Evolutionary conservation across 2,113 vertebrate genomes (phyloP).

Genomic region (Ploceus nigricollis): DNA sequence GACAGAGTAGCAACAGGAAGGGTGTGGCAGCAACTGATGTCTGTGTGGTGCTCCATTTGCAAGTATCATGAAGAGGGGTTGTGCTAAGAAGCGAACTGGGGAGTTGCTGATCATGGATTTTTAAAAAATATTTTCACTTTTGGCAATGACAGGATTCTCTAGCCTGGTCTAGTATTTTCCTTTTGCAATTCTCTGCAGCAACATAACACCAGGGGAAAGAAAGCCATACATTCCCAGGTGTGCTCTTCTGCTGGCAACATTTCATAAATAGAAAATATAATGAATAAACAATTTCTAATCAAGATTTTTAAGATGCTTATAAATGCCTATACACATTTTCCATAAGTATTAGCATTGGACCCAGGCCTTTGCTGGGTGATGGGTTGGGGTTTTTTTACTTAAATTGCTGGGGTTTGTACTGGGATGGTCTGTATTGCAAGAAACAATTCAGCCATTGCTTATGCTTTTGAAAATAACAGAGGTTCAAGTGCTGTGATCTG

Average conservation of each 20-base stretch:
- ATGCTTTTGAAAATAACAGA: not conserved
- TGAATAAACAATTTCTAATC: not conserved
- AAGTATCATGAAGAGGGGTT: not conserved
- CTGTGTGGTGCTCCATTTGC: not conserved
- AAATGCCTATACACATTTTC: not conserved
- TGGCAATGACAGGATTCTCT: not conserved
- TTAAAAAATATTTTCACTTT: not conserved
- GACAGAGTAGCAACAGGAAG: slow-evolving; percentile 79
- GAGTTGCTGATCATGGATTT: not conserved
- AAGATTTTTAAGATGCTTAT: not conserved
- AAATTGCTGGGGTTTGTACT: not conserved
- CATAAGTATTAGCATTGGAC: not conserved
- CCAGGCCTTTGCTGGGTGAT: not conserved
- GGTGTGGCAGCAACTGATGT: slow-evolving; percentile 47
- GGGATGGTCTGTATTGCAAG: not conserved
- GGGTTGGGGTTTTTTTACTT: not conserved
- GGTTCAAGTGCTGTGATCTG: not conserved
- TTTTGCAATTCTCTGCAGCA: not conserved
- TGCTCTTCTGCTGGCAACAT: not conserved
- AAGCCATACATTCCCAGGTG: not conserved
- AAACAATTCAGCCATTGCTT: not conserved
- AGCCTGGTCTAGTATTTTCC: not conserved
- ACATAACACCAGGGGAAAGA: not conserved
- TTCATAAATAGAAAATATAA: not conserved
- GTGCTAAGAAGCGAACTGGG: not conserved